phyloP scores from a whole-genome alignment of 1,140 invertebrate species.

The Propsilocerus akamusi region DNA sequence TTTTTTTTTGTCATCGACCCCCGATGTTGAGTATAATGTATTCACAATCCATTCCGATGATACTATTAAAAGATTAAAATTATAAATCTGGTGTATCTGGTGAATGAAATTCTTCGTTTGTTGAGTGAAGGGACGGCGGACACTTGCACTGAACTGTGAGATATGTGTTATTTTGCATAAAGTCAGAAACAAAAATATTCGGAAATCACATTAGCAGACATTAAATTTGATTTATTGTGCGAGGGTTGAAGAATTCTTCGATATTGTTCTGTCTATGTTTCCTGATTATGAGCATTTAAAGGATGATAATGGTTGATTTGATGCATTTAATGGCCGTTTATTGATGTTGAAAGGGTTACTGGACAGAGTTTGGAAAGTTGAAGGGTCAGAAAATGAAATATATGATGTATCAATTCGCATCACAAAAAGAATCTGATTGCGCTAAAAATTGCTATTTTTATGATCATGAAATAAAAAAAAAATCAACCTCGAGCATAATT shows the following conservation, averaged over 20 bases:
- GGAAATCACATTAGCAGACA: too few relatives aligned
- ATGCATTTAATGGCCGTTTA: neutral
- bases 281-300: neutral
- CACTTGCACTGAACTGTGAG: neutral
- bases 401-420: neutral
- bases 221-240: too few relatives aligned
- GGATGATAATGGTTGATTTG: neutral
- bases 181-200: neutral
- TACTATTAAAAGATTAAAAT: conserved; percentile 1
- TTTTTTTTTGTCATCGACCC: neutral
- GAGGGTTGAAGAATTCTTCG: neutral
- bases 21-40: neutral
- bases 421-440: neutral
- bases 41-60: neutral
- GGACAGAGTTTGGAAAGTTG: neutral
- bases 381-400: neutral
- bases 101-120: neutral
- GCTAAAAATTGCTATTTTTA: neutral
- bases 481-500: neutral
- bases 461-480: neutral
- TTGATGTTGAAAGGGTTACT: neutral
- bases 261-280: neutral
- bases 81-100: conserved; percentile 3
- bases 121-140: neutral
- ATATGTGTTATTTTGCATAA: conserved; percentile 3